These are phyloP conservation scores for Platycnemis pennipes DNA, from an alignment of 2,888 invertebrate species.

Conservation along the genomic window DNA sequence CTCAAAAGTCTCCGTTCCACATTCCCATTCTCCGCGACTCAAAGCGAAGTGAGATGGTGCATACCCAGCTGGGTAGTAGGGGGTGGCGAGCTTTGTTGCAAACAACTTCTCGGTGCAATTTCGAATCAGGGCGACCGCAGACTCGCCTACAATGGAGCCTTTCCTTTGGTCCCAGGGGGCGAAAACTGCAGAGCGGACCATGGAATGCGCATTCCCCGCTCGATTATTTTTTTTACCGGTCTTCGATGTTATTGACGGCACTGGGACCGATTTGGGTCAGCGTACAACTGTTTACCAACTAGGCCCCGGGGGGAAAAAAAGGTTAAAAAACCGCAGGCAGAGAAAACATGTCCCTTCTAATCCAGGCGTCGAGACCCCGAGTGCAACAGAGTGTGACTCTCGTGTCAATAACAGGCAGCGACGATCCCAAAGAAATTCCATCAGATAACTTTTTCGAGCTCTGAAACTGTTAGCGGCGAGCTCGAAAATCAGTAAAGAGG, in stretches of 20 bases:
- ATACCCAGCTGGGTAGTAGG: background rate
- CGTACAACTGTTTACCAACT: constrained; percentile 36
- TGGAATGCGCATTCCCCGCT: constrained; percentile 3
- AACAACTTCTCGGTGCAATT: background rate
- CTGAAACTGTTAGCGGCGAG: background rate
- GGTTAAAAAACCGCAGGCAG: background rate
- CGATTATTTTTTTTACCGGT: background rate
- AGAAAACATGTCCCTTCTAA: background rate
- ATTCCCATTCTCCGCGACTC: background rate
- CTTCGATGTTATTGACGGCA: constrained; percentile 24
- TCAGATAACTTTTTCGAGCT: background rate
- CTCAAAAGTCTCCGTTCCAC: no score
- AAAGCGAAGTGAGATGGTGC: background rate
- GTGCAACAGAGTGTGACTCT: constrained; percentile 11
- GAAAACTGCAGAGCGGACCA: background rate
- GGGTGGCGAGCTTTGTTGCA: background rate
- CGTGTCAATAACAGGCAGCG: constrained; percentile 5
- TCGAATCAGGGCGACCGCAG: background rate
- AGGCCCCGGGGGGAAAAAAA: background rate
- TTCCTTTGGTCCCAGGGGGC: constrained; percentile 4
- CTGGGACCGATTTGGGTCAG: constrained; percentile 26
- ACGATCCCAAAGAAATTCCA: background rate
- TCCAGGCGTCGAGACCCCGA: constrained; percentile 12
- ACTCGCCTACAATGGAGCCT: background rate
- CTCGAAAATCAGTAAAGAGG: no score